Conservation (phyloP, 1,140 invertebrate genomes). For the Drosophila ironensis region DNA sequence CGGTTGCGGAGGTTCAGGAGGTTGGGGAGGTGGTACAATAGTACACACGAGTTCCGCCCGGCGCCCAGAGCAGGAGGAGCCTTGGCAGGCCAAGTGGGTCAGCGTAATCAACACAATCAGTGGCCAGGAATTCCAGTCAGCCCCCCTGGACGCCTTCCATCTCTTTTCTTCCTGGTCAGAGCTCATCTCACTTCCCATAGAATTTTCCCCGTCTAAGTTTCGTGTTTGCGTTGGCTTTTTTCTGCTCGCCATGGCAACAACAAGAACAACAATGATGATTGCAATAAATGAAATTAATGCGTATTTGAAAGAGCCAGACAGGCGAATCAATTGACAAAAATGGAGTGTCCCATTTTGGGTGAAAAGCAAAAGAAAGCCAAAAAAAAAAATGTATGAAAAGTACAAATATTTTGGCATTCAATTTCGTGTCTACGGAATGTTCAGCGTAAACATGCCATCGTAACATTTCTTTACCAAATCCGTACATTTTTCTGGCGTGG, state of each 20-base stretch:
- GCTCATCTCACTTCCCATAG: not conserved
- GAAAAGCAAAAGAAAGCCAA: slow-evolving; percentile 1
- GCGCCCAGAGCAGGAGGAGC: slow-evolving; percentile 22
- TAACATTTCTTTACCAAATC: slow-evolving; percentile 24
- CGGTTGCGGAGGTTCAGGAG: not conserved
- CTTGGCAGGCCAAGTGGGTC: slow-evolving; percentile 72
- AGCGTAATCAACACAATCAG: slow-evolving; percentile 77
- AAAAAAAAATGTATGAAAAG: slow-evolving; percentile 29
- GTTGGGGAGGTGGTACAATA: not conserved
- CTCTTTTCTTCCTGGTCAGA: slow-evolving; percentile 3
- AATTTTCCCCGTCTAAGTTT: slow-evolving; percentile 52
- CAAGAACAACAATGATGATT: slow-evolving; percentile 68
- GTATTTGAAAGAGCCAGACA: slow-evolving; percentile 78
- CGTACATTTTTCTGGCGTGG: slow-evolving; percentile 18
- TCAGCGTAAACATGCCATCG: slow-evolving; percentile 9
- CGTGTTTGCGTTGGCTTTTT: slow-evolving; percentile 61
- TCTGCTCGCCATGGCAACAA: slow-evolving; percentile 70
- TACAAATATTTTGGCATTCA: slow-evolving; percentile 39
- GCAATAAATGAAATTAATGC: slow-evolving; percentile 80
- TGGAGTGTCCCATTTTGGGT: slow-evolving; percentile 60
- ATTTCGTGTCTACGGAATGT: slow-evolving; percentile 19
- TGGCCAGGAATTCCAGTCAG: slow-evolving; percentile 58
- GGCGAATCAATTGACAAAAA: slow-evolving; percentile 79
- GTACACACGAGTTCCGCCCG: slow-evolving; percentile 33
- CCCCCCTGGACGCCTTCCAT: not conserved